A percentile compares a stretch with the other conserved stretches of the same genome.
Evolutionary conservation across 2,113 vertebrate genomes (phyloP).

Genomic region (Mobula hypostoma): DNA sequence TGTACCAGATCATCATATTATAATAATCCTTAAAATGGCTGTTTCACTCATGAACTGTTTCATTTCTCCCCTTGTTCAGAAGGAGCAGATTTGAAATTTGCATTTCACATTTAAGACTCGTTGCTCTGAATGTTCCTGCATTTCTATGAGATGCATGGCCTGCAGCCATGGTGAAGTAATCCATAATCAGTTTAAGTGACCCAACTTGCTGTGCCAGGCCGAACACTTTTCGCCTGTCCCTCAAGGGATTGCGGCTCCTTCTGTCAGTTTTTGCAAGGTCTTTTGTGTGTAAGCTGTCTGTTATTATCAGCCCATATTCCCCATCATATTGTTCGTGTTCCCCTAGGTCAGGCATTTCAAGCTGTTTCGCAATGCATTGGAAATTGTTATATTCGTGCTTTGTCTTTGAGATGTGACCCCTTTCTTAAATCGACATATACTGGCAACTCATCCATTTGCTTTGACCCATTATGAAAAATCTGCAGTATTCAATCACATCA

Average conservation of each 20-base stretch:
- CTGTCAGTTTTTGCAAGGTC: background rate
- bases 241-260: background rate
- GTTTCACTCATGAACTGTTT: background rate
- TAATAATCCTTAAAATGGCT: background rate
- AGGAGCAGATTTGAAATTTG: constrained; percentile 24
- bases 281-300: background rate
- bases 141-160: background rate
- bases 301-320: background rate
- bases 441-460: background rate
- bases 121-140: background rate
- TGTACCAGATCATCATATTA: background rate
- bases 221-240: background rate
- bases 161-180: background rate
- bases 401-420: background rate
- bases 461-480: background rate
- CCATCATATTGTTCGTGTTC: background rate
- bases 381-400: background rate
- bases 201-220: background rate
- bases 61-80: background rate
- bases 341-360: background rate
- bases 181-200: background rate
- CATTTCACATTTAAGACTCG: background rate
- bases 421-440: background rate
- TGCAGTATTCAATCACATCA: background rate
- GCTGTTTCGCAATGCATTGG: background rate